These are phyloP conservation scores for Psephotus haematonotus DNA, from an alignment of 2,113 vertebrate genomes.

Conservation along the genomic window DNA sequence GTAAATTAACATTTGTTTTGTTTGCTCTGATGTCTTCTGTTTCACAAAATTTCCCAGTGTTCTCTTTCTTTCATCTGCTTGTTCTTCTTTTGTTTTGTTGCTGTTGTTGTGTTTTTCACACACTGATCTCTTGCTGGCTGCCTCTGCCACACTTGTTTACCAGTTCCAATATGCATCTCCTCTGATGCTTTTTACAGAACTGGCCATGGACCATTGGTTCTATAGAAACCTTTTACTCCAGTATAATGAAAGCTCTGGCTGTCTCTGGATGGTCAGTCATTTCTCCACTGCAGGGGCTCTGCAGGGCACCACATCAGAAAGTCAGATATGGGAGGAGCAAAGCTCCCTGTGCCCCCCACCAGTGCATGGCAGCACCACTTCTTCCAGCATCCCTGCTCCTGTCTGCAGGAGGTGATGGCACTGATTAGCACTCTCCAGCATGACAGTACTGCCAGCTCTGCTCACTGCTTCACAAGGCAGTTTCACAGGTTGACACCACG, in stretches of 20 bases:
- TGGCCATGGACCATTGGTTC: neutral
- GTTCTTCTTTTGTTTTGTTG: neutral
- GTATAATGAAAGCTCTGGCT: neutral
- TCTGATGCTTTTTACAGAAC: neutral
- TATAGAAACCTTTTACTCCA: neutral
- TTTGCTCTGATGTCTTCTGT: neutral
- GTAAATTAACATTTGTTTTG: neutral
- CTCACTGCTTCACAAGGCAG: neutral
- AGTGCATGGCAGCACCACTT: neutral
- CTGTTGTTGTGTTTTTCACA: neutral
- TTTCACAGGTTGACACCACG: accelerated
- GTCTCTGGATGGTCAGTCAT: neutral
- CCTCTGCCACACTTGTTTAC: neutral
- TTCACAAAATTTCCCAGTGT: neutral
- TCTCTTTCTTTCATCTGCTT: neutral
- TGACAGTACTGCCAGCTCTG: neutral
- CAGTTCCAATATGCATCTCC: neutral
- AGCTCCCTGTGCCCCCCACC: accelerated
- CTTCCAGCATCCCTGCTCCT: neutral
- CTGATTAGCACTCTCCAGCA: neutral
- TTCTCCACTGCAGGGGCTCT: neutral
- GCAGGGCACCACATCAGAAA: neutral
- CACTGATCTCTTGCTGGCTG: neutral
- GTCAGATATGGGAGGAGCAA: neutral
- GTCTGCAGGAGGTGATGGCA: neutral